Evolutionary conservation across 1,140 invertebrate species (phyloP).

Genomic region (Lysiphlebus fabarum): DNA sequence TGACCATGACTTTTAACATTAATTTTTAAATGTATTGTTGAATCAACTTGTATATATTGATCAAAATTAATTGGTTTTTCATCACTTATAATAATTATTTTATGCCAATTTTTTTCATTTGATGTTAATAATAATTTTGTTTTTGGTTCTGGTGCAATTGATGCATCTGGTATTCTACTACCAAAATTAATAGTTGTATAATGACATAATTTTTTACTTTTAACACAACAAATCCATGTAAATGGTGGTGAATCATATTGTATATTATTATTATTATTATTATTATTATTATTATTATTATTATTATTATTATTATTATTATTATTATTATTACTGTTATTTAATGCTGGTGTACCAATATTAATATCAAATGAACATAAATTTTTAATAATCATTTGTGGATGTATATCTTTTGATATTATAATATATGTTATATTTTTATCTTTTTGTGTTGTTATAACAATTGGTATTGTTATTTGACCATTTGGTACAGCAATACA

Average conservation of each 20-base stretch:
- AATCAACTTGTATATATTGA: conserved; percentile 67
- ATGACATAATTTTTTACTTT: conserved; percentile 37
- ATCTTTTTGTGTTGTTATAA: conserved; percentile 56
- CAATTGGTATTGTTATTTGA: conserved; percentile 46
- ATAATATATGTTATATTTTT: conserved; percentile 60
- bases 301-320: conserved; percentile 32
- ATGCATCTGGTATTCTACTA: conserved; percentile 44
- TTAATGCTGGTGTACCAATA: conserved; percentile 43
- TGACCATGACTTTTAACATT: conserved; percentile 59
- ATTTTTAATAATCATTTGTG: conserved; percentile 59
- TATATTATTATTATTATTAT: conserved; percentile 29
- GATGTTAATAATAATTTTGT: conserved; percentile 34
- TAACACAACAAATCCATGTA: conserved; percentile 46
- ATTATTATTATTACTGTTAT: no score
- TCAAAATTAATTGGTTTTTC: conserved; percentile 39
- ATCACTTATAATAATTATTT: conserved; percentile 11
- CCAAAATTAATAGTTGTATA: conserved; percentile 46
- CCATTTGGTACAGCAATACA: conserved; percentile 48
- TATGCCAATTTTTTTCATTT: conserved; percentile 6
- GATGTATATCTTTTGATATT: conserved; percentile 59
- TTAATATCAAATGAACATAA: conserved; percentile 48
- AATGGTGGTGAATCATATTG: conserved; percentile 45
- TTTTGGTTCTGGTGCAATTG: conserved; percentile 13
- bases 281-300: conserved; percentile 29
- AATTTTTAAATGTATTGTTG: conserved; percentile 69